phyloP scores from a whole-genome alignment of 2,888 invertebrate species.

The Pantelozetes paolii region DNA sequence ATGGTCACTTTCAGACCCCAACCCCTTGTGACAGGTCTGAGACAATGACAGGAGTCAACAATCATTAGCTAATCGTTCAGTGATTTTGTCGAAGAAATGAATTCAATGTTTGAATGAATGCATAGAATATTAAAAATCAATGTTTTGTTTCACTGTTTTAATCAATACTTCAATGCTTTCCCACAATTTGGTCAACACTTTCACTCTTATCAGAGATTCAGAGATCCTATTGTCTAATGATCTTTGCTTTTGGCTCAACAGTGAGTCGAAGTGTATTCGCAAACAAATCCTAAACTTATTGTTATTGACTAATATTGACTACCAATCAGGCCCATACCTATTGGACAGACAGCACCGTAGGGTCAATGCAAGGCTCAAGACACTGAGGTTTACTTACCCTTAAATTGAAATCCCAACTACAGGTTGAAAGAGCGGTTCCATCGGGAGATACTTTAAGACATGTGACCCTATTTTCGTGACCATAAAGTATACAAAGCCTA shows the following conservation, averaged over 20 bases:
- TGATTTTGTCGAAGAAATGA: conserved; percentile 18
- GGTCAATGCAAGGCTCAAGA: not conserved
- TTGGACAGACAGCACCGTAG: not conserved
- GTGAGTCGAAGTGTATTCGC: not conserved
- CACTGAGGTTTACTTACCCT: conserved; percentile 59
- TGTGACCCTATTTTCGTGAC: conserved; percentile 92
- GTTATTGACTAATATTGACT: conserved; percentile 26
- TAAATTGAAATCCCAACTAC: conserved; percentile 92
- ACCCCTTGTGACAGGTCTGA: conserved; percentile 4
- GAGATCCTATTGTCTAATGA: not conserved
- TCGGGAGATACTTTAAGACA: conserved; percentile 91
- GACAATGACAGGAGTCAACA: conserved; percentile 17
- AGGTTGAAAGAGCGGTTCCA: conserved; percentile 93
- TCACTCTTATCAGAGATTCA: conserved; percentile 14
- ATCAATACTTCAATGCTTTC: not conserved
- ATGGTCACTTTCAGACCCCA: not conserved
- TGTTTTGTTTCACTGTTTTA: not conserved
- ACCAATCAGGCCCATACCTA: conserved; percentile 38
- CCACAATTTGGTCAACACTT: not conserved
- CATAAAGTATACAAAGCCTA: conserved; percentile 82
- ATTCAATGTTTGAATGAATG: conserved; percentile 6
- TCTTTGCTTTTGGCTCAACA: conserved; percentile 11
- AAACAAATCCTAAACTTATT: conserved; percentile 26
- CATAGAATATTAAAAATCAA: conserved; percentile 29
- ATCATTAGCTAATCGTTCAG: conserved; percentile 16